phyloP scores from a whole-genome alignment of 2,888 invertebrate genomes.

The Lithodes maja region DNA sequence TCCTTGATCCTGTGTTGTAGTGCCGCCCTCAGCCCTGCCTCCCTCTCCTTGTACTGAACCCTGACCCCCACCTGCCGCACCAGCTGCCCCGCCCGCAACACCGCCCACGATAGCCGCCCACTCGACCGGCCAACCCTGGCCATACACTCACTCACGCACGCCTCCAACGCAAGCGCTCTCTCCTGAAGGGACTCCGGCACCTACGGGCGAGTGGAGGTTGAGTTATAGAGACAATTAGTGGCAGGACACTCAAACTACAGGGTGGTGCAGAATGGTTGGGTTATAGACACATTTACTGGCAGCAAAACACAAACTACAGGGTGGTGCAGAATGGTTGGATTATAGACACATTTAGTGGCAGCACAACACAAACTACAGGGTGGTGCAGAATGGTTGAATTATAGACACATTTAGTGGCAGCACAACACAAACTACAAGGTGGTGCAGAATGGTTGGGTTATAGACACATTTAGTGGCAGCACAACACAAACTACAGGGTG shows the following conservation, averaged over 20 bases:
- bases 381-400: no score
- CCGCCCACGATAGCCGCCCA: slow-evolving; percentile 58
- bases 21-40: slow-evolving; percentile 40
- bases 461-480: no score
- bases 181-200: slow-evolving; percentile 44
- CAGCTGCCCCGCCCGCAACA: slow-evolving; percentile 48
- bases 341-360: no score
- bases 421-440: no score
- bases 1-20: slow-evolving; percentile 44
- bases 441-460: no score
- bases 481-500: no score
- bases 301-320: no score
- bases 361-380: no score
- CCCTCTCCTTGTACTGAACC: slow-evolving; percentile 36
- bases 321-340: no score
- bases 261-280: no score
- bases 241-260: background rate
- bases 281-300: no score
- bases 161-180: slow-evolving; percentile 32
- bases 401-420: no score
- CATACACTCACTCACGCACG: background rate
- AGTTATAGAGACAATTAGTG: background rate
- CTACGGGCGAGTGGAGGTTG: background rate
- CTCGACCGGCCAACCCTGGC: slow-evolving; percentile 28
- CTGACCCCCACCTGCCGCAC: slow-evolving; percentile 44